A percentile compares a stretch with the other conserved stretches of the same genome.
Conservation (phyloP, 1,140 invertebrate species). For the Zaprionus kolodkinae region DNA sequence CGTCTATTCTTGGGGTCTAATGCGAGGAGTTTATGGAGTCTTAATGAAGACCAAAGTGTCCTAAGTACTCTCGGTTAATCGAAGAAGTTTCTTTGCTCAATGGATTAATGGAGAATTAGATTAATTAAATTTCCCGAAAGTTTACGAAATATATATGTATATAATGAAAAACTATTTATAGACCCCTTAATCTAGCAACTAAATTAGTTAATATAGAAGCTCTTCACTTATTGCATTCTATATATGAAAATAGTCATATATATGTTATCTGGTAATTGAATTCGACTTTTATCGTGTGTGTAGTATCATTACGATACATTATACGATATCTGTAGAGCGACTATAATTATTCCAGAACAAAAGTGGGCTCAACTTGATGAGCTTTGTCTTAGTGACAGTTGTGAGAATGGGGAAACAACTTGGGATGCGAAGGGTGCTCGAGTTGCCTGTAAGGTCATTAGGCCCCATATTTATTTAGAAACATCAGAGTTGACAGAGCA, state of each 20-base stretch:
- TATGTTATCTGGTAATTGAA: conserved; percentile 20
- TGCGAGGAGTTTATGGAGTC: neutral
- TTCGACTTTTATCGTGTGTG: neutral
- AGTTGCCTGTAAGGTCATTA: conserved; percentile 19
- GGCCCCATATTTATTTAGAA: conserved; percentile 25
- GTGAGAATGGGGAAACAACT: conserved; percentile 5
- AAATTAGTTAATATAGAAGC: neutral
- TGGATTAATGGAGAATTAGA: neutral
- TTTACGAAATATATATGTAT: neutral
- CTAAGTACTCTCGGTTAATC: neutral
- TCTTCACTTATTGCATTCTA: neutral
- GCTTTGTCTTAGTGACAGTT: conserved; percentile 17
- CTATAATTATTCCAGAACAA: conserved; percentile 19
- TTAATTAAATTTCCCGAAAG: neutral
- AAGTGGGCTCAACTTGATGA: conserved; percentile 10
- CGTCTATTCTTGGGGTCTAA: neutral
- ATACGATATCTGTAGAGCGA: neutral
- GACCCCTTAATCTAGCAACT: neutral
- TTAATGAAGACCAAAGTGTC: neutral
- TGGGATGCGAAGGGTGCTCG: neutral
- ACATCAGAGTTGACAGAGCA: conserved; percentile 12
- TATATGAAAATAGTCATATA: neutral
- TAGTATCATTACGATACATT: conserved; percentile 4
- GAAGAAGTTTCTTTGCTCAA: neutral
- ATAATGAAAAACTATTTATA: neutral